Conservation (phyloP, 2,113 vertebrate species). For the Oriolus oriolus region DNA sequence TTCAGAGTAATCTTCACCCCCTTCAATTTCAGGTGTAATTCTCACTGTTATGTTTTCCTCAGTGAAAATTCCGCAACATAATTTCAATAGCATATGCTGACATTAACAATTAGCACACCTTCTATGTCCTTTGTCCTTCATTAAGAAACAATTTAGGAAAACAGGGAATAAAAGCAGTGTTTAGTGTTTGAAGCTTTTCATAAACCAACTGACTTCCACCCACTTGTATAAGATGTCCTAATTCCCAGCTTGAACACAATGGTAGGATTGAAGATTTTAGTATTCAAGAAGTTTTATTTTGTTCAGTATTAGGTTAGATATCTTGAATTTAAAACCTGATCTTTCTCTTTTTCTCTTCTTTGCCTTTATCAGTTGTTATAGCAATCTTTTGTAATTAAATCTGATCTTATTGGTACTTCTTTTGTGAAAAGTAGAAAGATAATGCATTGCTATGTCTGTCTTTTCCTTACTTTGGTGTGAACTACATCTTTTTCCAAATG, state of each 20-base stretch:
- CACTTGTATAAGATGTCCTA: not conserved
- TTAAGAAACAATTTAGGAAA: not conserved
- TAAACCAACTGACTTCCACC: not conserved
- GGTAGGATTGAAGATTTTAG: not conserved
- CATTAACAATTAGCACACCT: not conserved
- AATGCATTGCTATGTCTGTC: not conserved
- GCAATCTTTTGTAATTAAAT: not conserved
- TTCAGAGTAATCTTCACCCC: not conserved
- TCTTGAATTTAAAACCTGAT: not conserved
- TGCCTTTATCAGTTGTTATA: not conserved
- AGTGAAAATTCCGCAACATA: not conserved
- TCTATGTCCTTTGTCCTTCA: not conserved
- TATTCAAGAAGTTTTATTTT: not conserved
- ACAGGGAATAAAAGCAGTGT: not conserved
- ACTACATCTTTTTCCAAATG: fast-evolving
- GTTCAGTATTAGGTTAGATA: not conserved
- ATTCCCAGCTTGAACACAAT: not conserved
- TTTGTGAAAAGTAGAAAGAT: not conserved
- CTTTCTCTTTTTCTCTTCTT: not conserved
- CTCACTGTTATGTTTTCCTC: not conserved
- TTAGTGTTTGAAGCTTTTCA: not conserved
- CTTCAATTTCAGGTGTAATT: not conserved
- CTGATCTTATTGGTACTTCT: not conserved
- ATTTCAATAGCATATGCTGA: not conserved
- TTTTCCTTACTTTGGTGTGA: not conserved